Percentiles rank a stretch among this genome's conserved stretches.
phyloP scores from a whole-genome alignment of 2,888 invertebrate species.

The Heliconius hortense region DNA sequence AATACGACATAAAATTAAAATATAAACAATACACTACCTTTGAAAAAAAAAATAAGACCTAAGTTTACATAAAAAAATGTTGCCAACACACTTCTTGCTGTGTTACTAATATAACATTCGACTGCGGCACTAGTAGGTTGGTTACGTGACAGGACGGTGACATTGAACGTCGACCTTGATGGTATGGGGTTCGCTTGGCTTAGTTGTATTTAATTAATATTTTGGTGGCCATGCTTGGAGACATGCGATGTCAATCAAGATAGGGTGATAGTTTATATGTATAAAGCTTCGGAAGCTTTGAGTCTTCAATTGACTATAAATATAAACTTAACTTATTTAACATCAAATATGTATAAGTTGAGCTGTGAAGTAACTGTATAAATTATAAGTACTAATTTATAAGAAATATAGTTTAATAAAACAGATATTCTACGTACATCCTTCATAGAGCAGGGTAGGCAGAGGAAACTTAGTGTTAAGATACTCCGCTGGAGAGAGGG shows the following conservation, averaged over 20 bases:
- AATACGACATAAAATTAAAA: background rate
- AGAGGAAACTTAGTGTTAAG: too few relatives aligned
- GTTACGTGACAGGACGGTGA: conserved; percentile 50
- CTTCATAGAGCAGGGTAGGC: too few relatives aligned
- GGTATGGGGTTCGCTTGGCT: conserved; percentile 34
- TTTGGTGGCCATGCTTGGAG: conserved; percentile 18
- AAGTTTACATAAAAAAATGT: conserved; percentile 53
- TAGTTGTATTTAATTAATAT: conserved; percentile 37
- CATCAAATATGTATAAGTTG: background rate
- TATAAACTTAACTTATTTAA: background rate
- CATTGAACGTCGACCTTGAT: conserved; percentile 54
- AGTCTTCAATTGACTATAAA: background rate
- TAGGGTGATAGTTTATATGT: background rate
- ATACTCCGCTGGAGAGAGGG: too few relatives aligned
- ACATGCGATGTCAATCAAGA: conserved; percentile 24
- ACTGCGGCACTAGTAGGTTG: conserved; percentile 63
- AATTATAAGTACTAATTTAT: too few relatives aligned
- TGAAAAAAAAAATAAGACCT: background rate
- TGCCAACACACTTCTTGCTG: conserved; percentile 54
- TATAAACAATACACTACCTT: background rate
- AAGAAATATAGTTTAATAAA: too few relatives aligned
- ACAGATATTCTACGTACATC: too few relatives aligned
- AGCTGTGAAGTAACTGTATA: too few relatives aligned
- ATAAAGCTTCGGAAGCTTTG: background rate
- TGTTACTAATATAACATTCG: conserved; percentile 73